phyloP scores from a whole-genome alignment of 2,113 vertebrate species.

The sheep (Ovis aries) region ARS-UI_Ramb_v3.0 NC_056064.1:31272001-31272500 shows the following conservation, averaged over 20 bases:
- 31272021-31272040: neutral
- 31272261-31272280: neutral
- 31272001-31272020: neutral
- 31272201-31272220: neutral
- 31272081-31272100: neutral
- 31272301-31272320: neutral
- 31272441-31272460: accelerated
- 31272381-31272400: neutral
- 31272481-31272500: neutral
- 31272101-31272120: neutral
- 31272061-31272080: neutral
- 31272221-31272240: neutral
- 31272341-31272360: neutral
- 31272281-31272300: neutral
- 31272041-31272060: neutral
- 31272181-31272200: neutral
- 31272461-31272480: neutral
- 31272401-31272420: neutral
- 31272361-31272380: neutral
- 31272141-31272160: neutral
- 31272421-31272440: neutral
- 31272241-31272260: accelerated
- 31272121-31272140: neutral
- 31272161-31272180: neutral
- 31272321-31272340: neutral